Evolutionary conservation across 2,113 vertebrate genomes (phyloP), one percentile per base, ranked within the genome.

Genomic region (Rallus limicola): DNA sequence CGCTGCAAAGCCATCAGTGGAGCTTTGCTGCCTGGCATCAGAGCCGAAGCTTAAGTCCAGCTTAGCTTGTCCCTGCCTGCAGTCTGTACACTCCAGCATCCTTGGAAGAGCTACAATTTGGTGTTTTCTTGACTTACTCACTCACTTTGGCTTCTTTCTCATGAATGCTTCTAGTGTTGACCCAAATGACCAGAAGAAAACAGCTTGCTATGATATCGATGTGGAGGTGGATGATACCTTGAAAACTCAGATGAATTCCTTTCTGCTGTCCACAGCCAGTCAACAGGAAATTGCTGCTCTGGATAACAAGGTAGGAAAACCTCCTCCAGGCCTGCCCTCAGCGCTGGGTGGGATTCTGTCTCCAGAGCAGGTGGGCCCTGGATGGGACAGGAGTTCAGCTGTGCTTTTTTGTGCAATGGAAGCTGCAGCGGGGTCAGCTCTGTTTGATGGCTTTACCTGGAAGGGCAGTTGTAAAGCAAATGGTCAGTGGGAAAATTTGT

Each of bases 231-330:
- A 99, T 4, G 99, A 99, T 90, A 99, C 99, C 2, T 97, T 99
- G 94, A 99, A 99, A 98, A 99, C 99, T 18, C 99, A 99, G 98
- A 99, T 99, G 99, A 99, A 99, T 98, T 99, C 99, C 64, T 99
- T 99, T 77, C 98, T 99, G 91, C 98, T 99, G 2, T 99, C 99
- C 85, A 99, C 99, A 20, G 99, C 99, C 95, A 99, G 99, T 94
- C 99, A 99, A 76, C 99, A 99, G 97, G 99, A 99, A 93, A 99
- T 99, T 25, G 99, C 99, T 63, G 99, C 99, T 84, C 97, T 99
- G 95, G 99, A 99, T 97, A 99, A 99, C 97, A 99, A 99, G 99
- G 99, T 99, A 92, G 55, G 94, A 34, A 59, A 16, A 53, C 65
- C 42, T 80, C 40, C 58, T 55, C 25, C 6, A 6, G 70, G 7